Conservation (phyloP, 37 sponge, comb jelly and placozoan species). For the Tethya wilhelma region DNA sequence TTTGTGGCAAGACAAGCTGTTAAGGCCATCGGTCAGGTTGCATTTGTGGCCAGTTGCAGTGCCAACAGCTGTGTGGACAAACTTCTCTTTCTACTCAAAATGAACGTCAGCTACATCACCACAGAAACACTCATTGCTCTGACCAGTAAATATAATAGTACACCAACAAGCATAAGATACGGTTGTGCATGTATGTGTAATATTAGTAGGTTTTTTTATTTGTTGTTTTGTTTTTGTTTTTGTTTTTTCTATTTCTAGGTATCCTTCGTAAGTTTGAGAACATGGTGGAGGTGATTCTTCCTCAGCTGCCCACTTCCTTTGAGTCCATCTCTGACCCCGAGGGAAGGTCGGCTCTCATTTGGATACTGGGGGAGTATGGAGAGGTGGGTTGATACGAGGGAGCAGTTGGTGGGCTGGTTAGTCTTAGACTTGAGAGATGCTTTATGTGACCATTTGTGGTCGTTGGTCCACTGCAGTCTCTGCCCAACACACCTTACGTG, state of each 20-base stretch:
- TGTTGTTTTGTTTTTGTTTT: not conserved
- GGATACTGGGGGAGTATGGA: conserved; percentile 96
- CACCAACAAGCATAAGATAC: not conserved
- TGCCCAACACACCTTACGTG: conserved; percentile 85
- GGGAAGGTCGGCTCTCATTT: conserved; percentile 88
- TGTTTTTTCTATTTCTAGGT: conserved; percentile 28
- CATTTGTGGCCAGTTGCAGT: conserved; percentile 42
- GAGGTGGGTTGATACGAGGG: too few relatives aligned
- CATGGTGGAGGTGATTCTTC: conserved; percentile 74
- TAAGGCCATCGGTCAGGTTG: conserved; percentile 77
- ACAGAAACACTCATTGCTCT: conserved; percentile 71
- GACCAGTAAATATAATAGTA: conserved; percentile 61
- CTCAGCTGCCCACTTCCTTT: conserved; percentile 55
- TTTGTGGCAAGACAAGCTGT: conserved; percentile 77
- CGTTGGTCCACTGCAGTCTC: conserved; percentile 17
- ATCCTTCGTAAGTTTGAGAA: conserved; percentile 82
- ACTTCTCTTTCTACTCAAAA: conserved; percentile 74
- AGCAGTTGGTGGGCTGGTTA: not conserved
- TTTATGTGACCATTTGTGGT: not conserved
- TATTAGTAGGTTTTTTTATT: not conserved
- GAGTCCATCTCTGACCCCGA: conserved; percentile 44
- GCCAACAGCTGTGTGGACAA: conserved; percentile 81
- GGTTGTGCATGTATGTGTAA: too few relatives aligned
- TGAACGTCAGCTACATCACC: conserved; percentile 70
- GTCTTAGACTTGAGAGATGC: not conserved